A percentile compares a stretch with the other conserved stretches of the same genome.
phyloP scores from a whole-genome alignment of 2,113 vertebrate species.

The Pachycephala philippinensis region DNA sequence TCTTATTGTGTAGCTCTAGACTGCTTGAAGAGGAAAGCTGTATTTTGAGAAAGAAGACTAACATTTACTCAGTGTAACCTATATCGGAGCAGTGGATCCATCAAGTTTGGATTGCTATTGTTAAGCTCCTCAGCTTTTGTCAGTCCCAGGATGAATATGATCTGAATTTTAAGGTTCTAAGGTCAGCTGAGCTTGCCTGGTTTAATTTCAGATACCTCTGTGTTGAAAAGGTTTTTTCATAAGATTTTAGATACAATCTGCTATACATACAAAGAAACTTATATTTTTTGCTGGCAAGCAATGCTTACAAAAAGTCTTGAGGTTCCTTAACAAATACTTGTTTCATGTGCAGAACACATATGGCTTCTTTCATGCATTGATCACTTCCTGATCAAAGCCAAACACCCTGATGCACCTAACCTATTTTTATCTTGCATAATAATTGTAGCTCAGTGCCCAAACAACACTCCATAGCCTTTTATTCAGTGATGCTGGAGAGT shows the following conservation, averaged over 20 bases:
- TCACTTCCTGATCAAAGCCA: background rate
- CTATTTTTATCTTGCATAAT: background rate
- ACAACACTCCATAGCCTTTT: background rate
- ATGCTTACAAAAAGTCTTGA: background rate
- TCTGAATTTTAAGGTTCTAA: slow-evolving; percentile 22
- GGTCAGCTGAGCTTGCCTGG: background rate
- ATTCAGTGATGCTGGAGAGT: background rate
- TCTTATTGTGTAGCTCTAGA: background rate
- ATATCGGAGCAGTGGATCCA: background rate
- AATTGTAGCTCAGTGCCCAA: background rate
- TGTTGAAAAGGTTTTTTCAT: background rate
- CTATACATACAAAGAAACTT: background rate
- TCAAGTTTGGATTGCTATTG: background rate
- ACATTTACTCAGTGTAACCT: slow-evolving; percentile 50
- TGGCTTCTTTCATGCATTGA: background rate
- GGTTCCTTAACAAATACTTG: background rate
- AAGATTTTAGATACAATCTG: background rate
- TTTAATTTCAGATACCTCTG: background rate
- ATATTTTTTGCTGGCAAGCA: background rate
- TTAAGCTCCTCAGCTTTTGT: slow-evolving; percentile 26
- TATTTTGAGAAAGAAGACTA: background rate
- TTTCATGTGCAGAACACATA: background rate
- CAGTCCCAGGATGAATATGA: background rate
- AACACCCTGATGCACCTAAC: background rate
- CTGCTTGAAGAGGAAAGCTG: background rate